Evolutionary conservation across 2,888 invertebrate species (phyloP).

Genomic region (Heteromurus nitidus): DNA sequence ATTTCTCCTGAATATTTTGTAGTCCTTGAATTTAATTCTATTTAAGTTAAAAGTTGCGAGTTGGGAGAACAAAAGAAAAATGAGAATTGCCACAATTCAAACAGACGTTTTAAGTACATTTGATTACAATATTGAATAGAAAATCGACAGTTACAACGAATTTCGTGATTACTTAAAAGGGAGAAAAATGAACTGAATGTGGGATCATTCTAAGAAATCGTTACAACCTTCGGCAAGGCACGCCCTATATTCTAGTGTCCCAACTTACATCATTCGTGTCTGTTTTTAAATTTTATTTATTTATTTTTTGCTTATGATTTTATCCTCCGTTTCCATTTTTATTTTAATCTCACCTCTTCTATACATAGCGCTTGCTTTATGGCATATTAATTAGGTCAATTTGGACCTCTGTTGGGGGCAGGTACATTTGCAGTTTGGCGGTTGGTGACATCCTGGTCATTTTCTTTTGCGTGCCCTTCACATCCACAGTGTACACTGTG

Average conservation of each 20-base stretch:
- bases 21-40: too few species aligned
- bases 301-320: not conserved
- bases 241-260: not conserved
- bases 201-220: too few species aligned
- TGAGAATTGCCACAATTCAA: too few species aligned
- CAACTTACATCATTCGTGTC: not conserved
- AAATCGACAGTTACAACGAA: too few species aligned
- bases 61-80: too few species aligned
- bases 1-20: too few species aligned
- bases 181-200: too few species aligned
- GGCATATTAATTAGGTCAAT: constrained; percentile 65
- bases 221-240: too few species aligned
- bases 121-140: too few species aligned
- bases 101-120: too few species aligned
- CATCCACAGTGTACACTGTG: constrained; percentile 87
- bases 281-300: not conserved
- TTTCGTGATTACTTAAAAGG: too few species aligned
- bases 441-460: constrained; percentile 88
- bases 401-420: constrained; percentile 65
- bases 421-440: constrained; percentile 81
- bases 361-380: constrained; percentile 56
- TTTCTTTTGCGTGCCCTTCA: constrained; percentile 88
- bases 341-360: constrained; percentile 39
- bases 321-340: constrained; percentile 8
- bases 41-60: too few species aligned